Evolutionary conservation across 2,797 vertebrate species (phyloP).

Genomic region (Gallinago nigripennis): DNA sequence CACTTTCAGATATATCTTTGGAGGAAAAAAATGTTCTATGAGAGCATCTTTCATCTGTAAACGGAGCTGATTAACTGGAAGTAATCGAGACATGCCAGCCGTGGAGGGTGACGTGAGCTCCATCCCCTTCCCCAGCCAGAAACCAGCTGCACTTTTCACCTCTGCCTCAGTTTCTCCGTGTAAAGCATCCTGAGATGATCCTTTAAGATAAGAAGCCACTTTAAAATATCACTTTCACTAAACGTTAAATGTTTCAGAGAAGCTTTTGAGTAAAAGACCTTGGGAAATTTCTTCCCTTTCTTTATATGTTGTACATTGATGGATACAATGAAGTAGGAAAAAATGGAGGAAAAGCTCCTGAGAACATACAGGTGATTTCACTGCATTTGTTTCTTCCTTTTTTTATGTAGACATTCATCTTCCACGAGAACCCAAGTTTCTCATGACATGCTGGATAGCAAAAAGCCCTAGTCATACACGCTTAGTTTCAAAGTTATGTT

Average conservation of each 20-base stretch:
- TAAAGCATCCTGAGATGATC: neutral
- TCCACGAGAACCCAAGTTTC: conserved; percentile 34
- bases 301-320: neutral
- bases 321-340: neutral
- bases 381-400: neutral
- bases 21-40: neutral
- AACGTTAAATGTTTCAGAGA: neutral
- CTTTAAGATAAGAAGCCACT: neutral
- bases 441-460: conserved; percentile 32
- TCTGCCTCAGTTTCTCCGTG: conserved; percentile 15
- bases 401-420: conserved; percentile 8
- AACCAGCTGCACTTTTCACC: neutral
- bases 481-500: conserved; percentile 76
- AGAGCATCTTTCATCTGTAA: neutral
- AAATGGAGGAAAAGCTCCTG: neutral
- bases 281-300: neutral
- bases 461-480: conserved; percentile 66
- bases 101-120: neutral
- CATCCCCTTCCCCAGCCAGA: neutral
- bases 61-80: neutral
- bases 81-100: rapidly evolving
- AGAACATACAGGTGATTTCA: conserved; percentile 24
- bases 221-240: neutral
- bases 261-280: neutral
- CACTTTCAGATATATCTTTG: neutral